These are phyloP conservation scores for Beroe forskalii DNA, from an alignment of 37 sponge, comb jelly and placozoan species.

Conservation along the genomic window DNA sequence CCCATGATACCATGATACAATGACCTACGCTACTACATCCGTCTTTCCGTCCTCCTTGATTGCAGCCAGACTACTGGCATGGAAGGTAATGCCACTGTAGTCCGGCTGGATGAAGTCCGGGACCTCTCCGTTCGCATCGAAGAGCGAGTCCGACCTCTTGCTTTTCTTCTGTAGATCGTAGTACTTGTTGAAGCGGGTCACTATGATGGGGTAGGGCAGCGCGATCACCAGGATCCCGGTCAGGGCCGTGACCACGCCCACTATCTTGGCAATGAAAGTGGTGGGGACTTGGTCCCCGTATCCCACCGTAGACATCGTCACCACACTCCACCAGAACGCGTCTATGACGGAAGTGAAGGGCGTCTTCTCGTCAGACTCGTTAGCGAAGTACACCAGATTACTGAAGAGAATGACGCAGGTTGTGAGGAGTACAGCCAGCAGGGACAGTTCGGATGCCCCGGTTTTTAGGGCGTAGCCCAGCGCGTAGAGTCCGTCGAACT, in stretches of 20 bases:
- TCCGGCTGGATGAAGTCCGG: background rate
- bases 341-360: constrained; percentile 10
- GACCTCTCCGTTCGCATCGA: background rate
- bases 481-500: constrained; percentile 23
- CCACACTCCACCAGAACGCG: constrained; percentile 57
- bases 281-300: constrained; percentile 52
- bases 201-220: constrained; percentile 18
- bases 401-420: constrained; percentile 42
- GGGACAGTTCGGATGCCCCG: constrained; percentile 6
- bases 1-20: too few species aligned
- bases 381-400: constrained; percentile 46
- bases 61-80: background rate
- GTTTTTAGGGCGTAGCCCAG: constrained; percentile 34
- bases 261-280: constrained; percentile 27
- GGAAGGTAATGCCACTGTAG: background rate
- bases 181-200: constrained; percentile 23
- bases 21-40: too few species aligned
- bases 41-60: background rate
- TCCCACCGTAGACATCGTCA: constrained; percentile 37
- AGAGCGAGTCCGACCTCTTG: background rate
- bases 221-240: constrained; percentile 11
- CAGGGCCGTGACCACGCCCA: constrained; percentile 28
- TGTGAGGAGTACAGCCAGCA: constrained; percentile 7
- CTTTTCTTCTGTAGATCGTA: constrained; percentile 20
- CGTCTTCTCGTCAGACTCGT: background rate